phyloP scores from a whole-genome alignment of 2,113 vertebrate genomes.

The Gymnorhina tibicen region DNA sequence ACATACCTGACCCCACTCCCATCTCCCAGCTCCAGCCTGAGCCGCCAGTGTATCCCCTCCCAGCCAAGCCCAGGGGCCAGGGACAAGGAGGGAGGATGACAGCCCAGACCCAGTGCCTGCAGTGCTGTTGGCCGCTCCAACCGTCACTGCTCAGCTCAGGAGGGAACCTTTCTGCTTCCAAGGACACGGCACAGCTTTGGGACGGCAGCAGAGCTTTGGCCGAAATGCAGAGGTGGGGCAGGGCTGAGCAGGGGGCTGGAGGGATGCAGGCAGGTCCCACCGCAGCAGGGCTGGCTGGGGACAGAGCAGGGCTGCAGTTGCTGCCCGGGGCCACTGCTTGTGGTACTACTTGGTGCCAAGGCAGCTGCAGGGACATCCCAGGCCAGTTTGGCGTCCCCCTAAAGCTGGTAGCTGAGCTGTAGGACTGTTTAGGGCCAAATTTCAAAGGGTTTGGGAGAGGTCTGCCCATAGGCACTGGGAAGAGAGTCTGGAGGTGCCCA shows the following conservation, averaged over 20 bases:
- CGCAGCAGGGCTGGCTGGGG: background rate
- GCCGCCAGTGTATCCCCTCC: background rate
- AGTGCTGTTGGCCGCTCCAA: background rate
- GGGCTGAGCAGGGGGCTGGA: background rate
- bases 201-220: background rate
- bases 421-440: background rate
- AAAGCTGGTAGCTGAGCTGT: background rate
- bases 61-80: background rate
- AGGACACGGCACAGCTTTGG: background rate
- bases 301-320: background rate
- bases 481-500: background rate
- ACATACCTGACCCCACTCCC: background rate
- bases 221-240: background rate
- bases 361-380: background rate
- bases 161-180: background rate
- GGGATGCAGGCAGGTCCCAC: background rate
- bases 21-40: background rate
- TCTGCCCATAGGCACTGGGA: background rate
- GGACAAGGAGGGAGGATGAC: background rate
- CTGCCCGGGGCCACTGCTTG: rapidly evolving
- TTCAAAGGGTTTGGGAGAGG: background rate
- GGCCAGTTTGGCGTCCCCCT: background rate
- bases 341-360: background rate
- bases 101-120: background rate
- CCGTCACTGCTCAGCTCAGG: background rate